A percentile compares a stretch with the other conserved stretches of the same genome.
Evolutionary conservation across 1,140 invertebrate species (phyloP).

Genomic region (Agrypnia vestita): DNA sequence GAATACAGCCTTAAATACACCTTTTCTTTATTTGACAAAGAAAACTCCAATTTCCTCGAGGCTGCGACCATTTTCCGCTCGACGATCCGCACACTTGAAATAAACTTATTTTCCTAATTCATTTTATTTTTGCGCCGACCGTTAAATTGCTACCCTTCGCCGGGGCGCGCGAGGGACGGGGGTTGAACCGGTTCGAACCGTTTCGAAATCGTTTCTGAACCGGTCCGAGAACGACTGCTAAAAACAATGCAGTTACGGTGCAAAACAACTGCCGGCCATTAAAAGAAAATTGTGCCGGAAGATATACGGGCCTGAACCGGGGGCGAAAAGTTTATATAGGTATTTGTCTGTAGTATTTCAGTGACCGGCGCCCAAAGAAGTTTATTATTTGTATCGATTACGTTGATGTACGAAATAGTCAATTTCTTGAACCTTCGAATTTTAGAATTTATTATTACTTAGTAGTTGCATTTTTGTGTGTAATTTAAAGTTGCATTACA

Average conservation of each 20-base stretch:
- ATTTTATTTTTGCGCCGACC: conserved; percentile 27
- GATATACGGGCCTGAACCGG: conserved; percentile 14
- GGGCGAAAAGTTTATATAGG: not conserved
- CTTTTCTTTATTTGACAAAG: conserved; percentile 26
- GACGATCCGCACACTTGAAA: conserved; percentile 13
- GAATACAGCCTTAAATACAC: not conserved
- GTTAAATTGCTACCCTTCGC: conserved; percentile 27
- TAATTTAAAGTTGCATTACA: too few relatives aligned
- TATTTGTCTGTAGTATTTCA: not conserved
- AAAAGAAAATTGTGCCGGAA: conserved; percentile 26
- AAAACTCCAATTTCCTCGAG: not conserved
- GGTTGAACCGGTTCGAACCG: conserved; percentile 5
- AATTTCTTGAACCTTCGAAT: too few relatives aligned
- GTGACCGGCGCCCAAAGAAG: too few relatives aligned
- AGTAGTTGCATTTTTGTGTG: too few relatives aligned
- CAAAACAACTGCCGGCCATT: conserved; percentile 38
- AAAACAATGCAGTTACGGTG: conserved; percentile 34
- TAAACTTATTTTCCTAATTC: conserved; percentile 32
- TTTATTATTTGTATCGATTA: not conserved
- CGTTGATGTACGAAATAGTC: too few relatives aligned
- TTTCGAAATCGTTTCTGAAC: not conserved
- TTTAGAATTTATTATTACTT: too few relatives aligned
- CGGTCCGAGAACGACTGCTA: not conserved
- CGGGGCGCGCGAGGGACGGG: not conserved
- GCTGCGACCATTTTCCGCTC: conserved; percentile 26